Base-by-base conservation (phyloP, 2,113 vertebrate species). In the Ictidomys tridecemlineatus region DNA sequence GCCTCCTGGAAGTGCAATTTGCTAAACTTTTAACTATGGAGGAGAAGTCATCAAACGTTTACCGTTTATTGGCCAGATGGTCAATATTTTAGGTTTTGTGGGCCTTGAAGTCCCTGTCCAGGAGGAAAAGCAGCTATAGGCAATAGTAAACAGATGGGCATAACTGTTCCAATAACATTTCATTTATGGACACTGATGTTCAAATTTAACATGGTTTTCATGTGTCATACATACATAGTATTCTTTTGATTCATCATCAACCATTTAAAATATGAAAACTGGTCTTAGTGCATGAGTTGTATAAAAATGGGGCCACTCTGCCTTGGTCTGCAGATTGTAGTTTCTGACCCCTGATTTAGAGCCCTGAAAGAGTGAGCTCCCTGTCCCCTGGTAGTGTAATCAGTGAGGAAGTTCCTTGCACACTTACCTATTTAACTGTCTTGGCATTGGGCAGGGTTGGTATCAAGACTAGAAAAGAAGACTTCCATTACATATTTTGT, bases 121-220 rank as follows among this genome's bases (percentile, higher is more conserved):
- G 18, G 14, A 26, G 37, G 39, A 61, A 92, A 83, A 91, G 80
- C 53, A 90, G 72, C 56, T 30, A 37, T 10, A 61, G 77, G 65
- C 39, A 89, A 92, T 12, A 61, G 63, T 22, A 80, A 70, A 61
- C 37, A 79, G 51, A 45, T 77, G 53, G 24, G 32, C 5, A 1
- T 30, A 53, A 69, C 63, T 77, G 39, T 84, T 91, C 37, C 82
- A 70, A 61, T 58, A 79, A 61, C 37, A 93, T 32, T 87, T 93
- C 78, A 91, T 85, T 96, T 93, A 84, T 74, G 79, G 90, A 82
- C n/a, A 63, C 39, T 24, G 11, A 63, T 70, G 91, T 51, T 39
- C 10, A 77, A 91, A 94, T 79, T 88, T 51, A 77, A 93, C n/a
- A 32, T 16, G 61, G 65, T 93, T 97, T 93, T 34, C 58, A 39